phyloP scores from a whole-genome alignment of 2,113 vertebrate genomes.

The Pterocles gutturalis region DNA sequence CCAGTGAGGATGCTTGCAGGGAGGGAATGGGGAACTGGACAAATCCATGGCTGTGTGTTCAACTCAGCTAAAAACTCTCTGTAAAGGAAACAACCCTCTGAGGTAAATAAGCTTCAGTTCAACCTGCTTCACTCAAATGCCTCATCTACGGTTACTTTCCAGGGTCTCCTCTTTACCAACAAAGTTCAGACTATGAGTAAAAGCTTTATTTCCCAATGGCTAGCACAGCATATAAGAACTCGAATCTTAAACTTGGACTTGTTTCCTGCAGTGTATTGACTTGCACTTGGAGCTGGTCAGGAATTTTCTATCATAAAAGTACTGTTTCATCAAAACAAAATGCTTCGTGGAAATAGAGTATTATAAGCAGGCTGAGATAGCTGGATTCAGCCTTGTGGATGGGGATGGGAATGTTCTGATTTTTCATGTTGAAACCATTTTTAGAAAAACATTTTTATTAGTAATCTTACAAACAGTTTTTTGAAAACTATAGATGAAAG shows the following conservation, averaged over 20 bases:
- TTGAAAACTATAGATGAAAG: background rate
- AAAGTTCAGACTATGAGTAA: background rate
- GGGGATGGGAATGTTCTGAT: background rate
- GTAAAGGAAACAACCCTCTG: background rate
- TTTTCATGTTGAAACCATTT: background rate
- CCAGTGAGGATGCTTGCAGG: background rate
- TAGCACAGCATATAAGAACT: background rate
- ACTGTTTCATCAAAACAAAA: background rate
- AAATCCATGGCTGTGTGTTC: background rate
- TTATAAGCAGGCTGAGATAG: background rate
- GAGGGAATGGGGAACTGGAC: background rate
- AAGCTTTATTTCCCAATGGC: constrained; percentile 44
- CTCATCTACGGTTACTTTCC: background rate
- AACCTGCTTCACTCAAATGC: background rate
- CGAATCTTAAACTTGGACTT: background rate
- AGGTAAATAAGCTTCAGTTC: background rate
- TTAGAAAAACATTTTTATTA: background rate
- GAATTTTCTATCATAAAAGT: constrained; percentile 3
- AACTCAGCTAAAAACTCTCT: background rate
- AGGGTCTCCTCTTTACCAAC: background rate
- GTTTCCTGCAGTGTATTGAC: background rate
- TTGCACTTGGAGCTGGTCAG: background rate
- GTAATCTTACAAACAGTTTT: background rate
- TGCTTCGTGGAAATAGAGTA: background rate
- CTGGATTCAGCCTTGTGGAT: background rate